Evolutionary conservation across 2,797 vertebrate species (phyloP), one percentile per base, ranked within the genome.

Genomic region (Poecile montanus): DNA sequence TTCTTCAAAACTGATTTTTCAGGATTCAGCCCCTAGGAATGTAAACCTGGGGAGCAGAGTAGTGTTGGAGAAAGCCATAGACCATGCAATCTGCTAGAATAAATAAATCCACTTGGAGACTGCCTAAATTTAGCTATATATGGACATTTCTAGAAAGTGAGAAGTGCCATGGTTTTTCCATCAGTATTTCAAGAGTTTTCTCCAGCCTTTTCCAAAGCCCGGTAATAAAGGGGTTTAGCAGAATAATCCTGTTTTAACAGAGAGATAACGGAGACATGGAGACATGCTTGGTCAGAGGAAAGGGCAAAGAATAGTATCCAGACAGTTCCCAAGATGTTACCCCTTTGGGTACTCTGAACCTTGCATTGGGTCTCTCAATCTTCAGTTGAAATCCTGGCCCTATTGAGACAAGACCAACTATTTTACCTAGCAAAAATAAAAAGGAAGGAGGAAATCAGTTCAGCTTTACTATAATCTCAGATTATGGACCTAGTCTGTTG

Each of bases 1-100:
- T 60, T 85, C 57, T 88, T 94, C 66, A 79, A 48, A 91, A 72
- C 8, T 27, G 68, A 86, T 93, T 90, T 93, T 94, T 83, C 76
- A 95, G 56, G 66, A 62, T 91, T 93, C 68, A 72, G 40, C 23
- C 21, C 42, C 60, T 82, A 57, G 74, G 63, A 94, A 88, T 87
- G 80, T 91, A 90, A 94, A 95, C 67, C 77, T 76, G 53, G 65
- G 32, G 29, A 91, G 56, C 7, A 48, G 60, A 66, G 29, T 57
- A 73, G 50, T 5, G 0, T 21, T 82, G 57, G 67, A 85, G 74
- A 87, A 95, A 96, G 71, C 26, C 66, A 48, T 2, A 50, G 36
- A 81, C 29, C 65, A 50, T 7, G 3, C 58, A 82, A 21, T 42
- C 66, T 76, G 67, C 71, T 91, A 53, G 45, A 60, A 89, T 81